Evolutionary conservation across 2,113 vertebrate species (phyloP).

Genomic region (Neogale vison): DNA sequence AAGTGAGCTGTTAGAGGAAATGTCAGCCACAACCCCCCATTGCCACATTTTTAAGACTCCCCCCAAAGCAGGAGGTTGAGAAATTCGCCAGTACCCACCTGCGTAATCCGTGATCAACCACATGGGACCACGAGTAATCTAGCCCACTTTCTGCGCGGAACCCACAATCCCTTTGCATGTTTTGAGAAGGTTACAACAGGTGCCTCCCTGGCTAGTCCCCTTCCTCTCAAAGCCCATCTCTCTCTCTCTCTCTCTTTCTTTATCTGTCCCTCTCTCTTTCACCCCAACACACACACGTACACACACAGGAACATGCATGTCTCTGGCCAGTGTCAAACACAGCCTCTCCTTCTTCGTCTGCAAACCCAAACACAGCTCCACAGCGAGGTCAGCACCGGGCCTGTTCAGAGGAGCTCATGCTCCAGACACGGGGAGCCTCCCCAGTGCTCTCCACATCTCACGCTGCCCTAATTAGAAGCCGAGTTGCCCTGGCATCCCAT

Average conservation of each 20-base stretch:
- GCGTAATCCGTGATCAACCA: not conserved
- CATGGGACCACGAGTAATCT: not conserved
- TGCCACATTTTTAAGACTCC: not conserved
- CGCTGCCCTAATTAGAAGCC: not conserved
- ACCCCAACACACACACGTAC: not conserved
- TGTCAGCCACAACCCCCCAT: not conserved
- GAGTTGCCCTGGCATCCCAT: not conserved
- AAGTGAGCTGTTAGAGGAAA: not conserved
- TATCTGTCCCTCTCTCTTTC: not conserved
- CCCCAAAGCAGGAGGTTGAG: not conserved
- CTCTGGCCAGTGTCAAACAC: not conserved
- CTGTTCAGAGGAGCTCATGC: not conserved
- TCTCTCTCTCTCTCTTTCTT: no score
- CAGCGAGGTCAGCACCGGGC: not conserved
- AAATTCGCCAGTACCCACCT: not conserved
- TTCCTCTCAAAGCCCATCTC: not conserved
- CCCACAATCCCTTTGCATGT: not conserved
- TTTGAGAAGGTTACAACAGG: not conserved
- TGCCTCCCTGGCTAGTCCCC: not conserved
- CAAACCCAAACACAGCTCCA: not conserved
- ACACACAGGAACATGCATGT: accelerated
- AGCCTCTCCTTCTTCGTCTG: not conserved
- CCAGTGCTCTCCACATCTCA: no score
- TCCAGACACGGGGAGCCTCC: not conserved
- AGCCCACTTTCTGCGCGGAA: not conserved